A percentile compares a stretch with the other conserved stretches of the same genome.
phyloP scores from a whole-genome alignment of 2,888 invertebrate genomes.

The Brassicogethes aeneus region DNA sequence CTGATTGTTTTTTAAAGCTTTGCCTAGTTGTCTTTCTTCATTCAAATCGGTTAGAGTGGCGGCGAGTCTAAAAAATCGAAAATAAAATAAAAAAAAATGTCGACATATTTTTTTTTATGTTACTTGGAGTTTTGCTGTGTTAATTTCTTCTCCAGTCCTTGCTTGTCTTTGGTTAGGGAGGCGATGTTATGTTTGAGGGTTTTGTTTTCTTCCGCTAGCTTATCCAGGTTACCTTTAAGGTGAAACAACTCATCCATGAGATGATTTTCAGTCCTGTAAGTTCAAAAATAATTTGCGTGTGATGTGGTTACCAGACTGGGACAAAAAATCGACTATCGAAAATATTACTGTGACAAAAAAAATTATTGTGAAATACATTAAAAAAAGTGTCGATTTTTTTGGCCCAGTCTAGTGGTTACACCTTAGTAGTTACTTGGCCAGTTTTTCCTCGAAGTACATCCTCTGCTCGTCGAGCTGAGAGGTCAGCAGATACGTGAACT shows the following conservation, averaged over 20 bases:
- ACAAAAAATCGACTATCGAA: too few species aligned
- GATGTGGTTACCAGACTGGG: too few species aligned
- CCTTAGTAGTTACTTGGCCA: slow-evolving; percentile 42
- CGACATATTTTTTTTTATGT: slow-evolving; percentile 4
- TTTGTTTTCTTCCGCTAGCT: slow-evolving; percentile 44
- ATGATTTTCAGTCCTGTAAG: slow-evolving; percentile 33
- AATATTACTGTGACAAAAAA: too few species aligned
- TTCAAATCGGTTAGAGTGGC: slow-evolving; percentile 61
- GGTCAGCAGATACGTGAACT: slow-evolving; percentile 92
- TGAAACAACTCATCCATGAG: slow-evolving; percentile 30
- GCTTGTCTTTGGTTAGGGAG: slow-evolving; percentile 55
- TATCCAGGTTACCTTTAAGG: slow-evolving; percentile 43
- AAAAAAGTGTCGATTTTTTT: too few species aligned
- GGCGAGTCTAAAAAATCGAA: slow-evolving; percentile 49
- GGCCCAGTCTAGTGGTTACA: too few species aligned
- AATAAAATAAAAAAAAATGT: slow-evolving; percentile 4
- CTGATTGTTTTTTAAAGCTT: slow-evolving; percentile 68
- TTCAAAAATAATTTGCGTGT: too few species aligned
- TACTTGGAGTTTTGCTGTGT: slow-evolving; percentile 54
- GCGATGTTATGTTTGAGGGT: slow-evolving; percentile 43
- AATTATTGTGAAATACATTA: too few species aligned
- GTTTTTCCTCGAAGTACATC: slow-evolving; percentile 78
- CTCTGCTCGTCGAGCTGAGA: slow-evolving; percentile 93
- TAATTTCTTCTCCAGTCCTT: slow-evolving; percentile 60
- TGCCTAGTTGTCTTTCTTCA: slow-evolving; percentile 80